Percentiles rank a stretch among this genome's conserved stretches.
phyloP scores from a whole-genome alignment of 1,140 invertebrate species.

The Acromyrmex charruanus region DNA sequence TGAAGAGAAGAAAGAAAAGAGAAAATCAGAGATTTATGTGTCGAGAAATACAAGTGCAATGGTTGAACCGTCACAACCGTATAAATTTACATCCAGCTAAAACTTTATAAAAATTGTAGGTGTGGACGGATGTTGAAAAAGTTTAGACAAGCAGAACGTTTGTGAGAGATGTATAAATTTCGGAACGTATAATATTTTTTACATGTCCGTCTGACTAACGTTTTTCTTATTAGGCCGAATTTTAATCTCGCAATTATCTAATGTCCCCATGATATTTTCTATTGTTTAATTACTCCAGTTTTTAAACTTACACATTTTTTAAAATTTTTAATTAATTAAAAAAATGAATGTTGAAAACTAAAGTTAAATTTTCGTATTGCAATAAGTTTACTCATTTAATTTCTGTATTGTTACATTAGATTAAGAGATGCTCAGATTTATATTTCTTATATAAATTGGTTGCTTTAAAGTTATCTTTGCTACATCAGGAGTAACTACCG shows the following conservation, averaged over 20 bases:
- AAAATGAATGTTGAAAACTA: neutral
- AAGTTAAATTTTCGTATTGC: neutral
- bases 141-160: constrained; percentile 36
- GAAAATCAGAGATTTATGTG: constrained; percentile 21
- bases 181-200: constrained; percentile 31
- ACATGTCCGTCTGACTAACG: constrained; percentile 5
- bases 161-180: constrained; percentile 36
- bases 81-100: constrained; percentile 8
- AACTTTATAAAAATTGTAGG: constrained; percentile 54
- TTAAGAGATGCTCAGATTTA: neutral
- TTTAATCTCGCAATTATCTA: constrained; percentile 4
- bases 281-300: neutral
- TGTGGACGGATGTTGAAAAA: constrained; percentile 55
- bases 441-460: constrained; percentile 11
- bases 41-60: constrained; percentile 39
- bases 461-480: constrained; percentile 26
- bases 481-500: constrained; percentile 12
- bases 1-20: neutral
- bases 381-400: neutral
- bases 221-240: constrained; percentile 24
- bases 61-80: constrained; percentile 41
- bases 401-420: neutral
- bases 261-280: neutral
- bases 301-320: neutral
- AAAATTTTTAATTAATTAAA: neutral